phyloP scores from a whole-genome alignment of 2,113 vertebrate genomes.

The Atherinomorus stipes region DNA sequence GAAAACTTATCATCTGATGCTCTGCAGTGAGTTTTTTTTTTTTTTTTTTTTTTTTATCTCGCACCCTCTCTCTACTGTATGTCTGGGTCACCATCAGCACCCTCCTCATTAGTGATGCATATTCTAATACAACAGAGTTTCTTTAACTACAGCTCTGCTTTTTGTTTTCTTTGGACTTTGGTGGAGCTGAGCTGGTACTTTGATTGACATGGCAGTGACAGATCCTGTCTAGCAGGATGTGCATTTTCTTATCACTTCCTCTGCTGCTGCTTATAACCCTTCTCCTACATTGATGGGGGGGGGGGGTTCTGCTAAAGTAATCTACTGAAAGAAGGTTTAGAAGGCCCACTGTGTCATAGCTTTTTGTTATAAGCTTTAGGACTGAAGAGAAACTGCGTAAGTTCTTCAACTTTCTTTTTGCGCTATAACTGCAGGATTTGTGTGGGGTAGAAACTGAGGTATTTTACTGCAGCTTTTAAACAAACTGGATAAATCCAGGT shows the following conservation, averaged over 20 bases:
- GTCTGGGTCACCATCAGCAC: not conserved
- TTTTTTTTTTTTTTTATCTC: too few relatives aligned
- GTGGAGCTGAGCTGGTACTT: conserved; percentile 11
- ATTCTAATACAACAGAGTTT: not conserved
- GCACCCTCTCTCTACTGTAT: not conserved
- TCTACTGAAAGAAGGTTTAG: conserved; percentile 20
- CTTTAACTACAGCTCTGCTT: not conserved
- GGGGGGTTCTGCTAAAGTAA: conserved; percentile 6
- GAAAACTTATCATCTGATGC: too few relatives aligned
- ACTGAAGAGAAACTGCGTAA: not conserved
- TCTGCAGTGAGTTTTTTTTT: too few relatives aligned
- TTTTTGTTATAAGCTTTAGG: not conserved
- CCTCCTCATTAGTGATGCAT: not conserved
- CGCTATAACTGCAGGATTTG: not conserved
- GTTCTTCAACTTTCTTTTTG: not conserved
- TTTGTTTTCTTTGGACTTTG: conserved; percentile 26
- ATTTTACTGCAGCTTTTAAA: conserved; percentile 12
- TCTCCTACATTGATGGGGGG: conserved; percentile 2
- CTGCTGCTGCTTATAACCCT: conserved; percentile 13
- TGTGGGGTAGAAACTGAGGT: not conserved
- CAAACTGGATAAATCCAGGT: conserved; percentile 21
- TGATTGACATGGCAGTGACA: conserved; percentile 58
- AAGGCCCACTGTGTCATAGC: not conserved
- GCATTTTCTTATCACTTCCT: conserved; percentile 73
- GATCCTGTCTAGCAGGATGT: conserved; percentile 53